Base-by-base conservation (phyloP, 2,888 invertebrate species). In the Iphiclides podalirius region DNA sequence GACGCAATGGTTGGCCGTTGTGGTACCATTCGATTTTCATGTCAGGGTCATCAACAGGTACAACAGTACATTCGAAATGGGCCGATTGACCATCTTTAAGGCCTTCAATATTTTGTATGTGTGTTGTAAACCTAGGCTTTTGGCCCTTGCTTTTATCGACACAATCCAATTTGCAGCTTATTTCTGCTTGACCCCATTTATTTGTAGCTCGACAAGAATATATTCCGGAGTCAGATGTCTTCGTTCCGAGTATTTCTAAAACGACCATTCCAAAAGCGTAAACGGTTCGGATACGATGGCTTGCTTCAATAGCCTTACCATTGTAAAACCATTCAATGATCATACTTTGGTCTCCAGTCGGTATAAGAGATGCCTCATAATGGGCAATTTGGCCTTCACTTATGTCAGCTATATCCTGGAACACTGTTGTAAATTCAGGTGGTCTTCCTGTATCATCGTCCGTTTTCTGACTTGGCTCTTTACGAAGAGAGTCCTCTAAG, bases 251-350 rank as follows among this genome's bases (percentile, higher is more conserved):
- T 61, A 99, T 96, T 90, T 99, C 99, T 34, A 99, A 90, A 35
- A 98, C 96, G 14, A 98, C 98, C 93, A 97, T 98, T 46, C 99
- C 99, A 75, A 99, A 98, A 11, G 98, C 98, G 73, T 98, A 96
- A 9, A 98, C 96, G 8, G 98, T 98, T 70, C 96, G 91, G 53
- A 94, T 94, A 55, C 98, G 93, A 74, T 97, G 97, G 78, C 96
- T 95, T 34, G 96, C 96, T 74, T 95, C 95, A 53, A 96, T 90
- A 1, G 94, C 90, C 75, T 97, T 94, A 20, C 95, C 97, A 76
- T 99, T 97, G 75, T 96, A 97, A 91, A 96, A 97, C 97, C 97
- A 98, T 88, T 98, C 97, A 45, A 98, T 95, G 16, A 94, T 92
- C 96, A 98, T 97, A 15, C 94, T 95, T 77, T 97, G 96, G 70